Conservation (phyloP, 2,113 vertebrate species). For the Pycnonotus jocosus region DNA sequence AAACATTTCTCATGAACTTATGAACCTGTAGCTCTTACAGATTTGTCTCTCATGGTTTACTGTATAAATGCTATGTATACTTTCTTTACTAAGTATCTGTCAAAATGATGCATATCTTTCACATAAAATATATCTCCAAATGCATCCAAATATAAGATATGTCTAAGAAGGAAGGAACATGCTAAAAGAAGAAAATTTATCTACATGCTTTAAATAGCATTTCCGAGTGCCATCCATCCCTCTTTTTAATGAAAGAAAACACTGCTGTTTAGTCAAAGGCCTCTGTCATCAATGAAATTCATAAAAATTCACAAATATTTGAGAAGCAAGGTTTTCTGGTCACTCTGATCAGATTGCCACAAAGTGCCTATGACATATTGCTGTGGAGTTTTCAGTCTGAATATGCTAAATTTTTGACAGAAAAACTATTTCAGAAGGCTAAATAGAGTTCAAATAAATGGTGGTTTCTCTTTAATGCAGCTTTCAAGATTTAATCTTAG, state of each 20-base stretch:
- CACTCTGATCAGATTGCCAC: not conserved
- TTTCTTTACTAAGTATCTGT: conserved; percentile 22
- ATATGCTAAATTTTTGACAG: not conserved
- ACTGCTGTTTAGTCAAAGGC: not conserved
- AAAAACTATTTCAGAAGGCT: not conserved
- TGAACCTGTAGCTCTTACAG: conserved; percentile 36
- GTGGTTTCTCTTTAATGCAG: not conserved
- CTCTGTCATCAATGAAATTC: not conserved
- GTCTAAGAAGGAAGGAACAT: not conserved
- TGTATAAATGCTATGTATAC: not conserved
- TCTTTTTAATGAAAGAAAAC: not conserved
- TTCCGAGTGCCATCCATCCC: not conserved
- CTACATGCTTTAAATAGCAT: not conserved
- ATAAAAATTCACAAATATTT: not conserved
- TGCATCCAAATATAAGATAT: not conserved
- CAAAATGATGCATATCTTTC: conserved; percentile 15
- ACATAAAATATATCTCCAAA: not conserved
- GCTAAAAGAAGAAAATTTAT: not conserved
- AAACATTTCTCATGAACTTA: conserved; percentile 62
- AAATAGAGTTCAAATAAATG: not conserved
- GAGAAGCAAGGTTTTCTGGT: not conserved
- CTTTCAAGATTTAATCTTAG: not conserved
- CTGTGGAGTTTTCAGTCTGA: not conserved
- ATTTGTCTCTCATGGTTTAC: conserved; percentile 23
- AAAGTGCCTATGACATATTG: not conserved